Conservation (phyloP, 1,140 invertebrate genomes). For the Linepithema humile region DNA sequence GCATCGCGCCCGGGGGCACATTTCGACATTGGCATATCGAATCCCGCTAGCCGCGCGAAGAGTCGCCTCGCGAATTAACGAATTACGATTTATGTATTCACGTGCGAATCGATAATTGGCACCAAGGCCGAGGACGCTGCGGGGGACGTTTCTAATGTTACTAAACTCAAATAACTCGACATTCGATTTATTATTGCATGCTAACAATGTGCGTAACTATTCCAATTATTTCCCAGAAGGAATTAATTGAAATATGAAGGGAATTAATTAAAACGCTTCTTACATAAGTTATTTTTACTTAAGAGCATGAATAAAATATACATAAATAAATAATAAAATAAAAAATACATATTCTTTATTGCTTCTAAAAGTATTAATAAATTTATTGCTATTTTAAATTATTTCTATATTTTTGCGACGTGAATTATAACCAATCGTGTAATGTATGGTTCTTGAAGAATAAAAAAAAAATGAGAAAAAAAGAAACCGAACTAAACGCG, state of each 20-base stretch:
- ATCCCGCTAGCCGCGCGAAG: conserved; percentile 55
- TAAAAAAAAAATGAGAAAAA: too few relatives aligned
- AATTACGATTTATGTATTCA: conserved; percentile 72
- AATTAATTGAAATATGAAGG: conserved; percentile 1
- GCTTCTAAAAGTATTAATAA: too few relatives aligned
- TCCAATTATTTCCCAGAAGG: conserved; percentile 3
- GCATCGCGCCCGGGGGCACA: conserved; percentile 59
- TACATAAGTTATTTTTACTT: not conserved
- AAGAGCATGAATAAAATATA: not conserved
- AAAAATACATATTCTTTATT: too few relatives aligned
- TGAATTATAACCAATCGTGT: too few relatives aligned
- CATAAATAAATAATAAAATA: not conserved
- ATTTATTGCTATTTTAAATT: too few relatives aligned
- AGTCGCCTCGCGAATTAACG: conserved; percentile 67
- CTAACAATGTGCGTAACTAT: conserved; percentile 1
- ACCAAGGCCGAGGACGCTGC: conserved; percentile 61
- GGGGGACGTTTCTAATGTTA: conserved; percentile 44
- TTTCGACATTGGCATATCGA: conserved; percentile 68
- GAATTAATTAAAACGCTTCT: too few relatives aligned
- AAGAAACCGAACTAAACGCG: too few relatives aligned
- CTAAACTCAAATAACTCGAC: conserved; percentile 24
- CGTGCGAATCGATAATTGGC: conserved; percentile 69
- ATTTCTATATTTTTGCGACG: too few relatives aligned
- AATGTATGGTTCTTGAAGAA: too few relatives aligned
- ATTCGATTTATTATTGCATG: conserved; percentile 15